A percentile compares a stretch with the other conserved stretches of the same genome.
Conservation (phyloP, 2,113 vertebrate species). For the Anolis carolinensis region DNA sequence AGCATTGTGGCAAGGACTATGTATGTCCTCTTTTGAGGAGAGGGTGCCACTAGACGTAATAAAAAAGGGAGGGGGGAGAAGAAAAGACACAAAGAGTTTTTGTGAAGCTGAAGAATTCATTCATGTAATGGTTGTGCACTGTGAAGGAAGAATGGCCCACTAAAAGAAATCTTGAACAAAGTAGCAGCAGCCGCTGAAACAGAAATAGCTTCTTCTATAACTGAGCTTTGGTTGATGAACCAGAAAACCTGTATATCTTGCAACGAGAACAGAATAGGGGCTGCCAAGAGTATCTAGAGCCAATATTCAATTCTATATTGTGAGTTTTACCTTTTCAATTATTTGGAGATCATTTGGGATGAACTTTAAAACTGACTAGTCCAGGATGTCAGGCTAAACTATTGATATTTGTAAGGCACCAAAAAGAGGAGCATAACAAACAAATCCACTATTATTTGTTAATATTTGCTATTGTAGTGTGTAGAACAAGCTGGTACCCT, state of each 20-base stretch:
- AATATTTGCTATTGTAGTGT: not conserved
- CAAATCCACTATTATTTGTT: constrained; percentile 28
- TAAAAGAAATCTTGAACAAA: constrained; percentile 10
- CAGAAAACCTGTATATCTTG: constrained; percentile 1
- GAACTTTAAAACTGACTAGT: constrained; percentile 41
- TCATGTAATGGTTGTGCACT: constrained; percentile 1
- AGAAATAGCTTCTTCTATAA: not conserved
- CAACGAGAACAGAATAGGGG: not conserved
- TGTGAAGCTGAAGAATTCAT: not conserved
- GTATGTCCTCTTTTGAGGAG: not conserved
- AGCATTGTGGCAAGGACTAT: not conserved
- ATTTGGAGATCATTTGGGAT: constrained; percentile 42
- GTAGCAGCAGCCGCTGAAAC: not conserved
- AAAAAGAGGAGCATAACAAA: constrained; percentile 11
- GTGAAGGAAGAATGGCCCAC: not conserved
- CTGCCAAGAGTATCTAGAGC: not conserved
- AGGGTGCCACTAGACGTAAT: accelerated
- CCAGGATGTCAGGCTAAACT: constrained; percentile 36
- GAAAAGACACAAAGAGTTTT: not conserved
- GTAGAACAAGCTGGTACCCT: not conserved
- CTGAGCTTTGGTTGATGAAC: constrained; percentile 24
- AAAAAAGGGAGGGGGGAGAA: not conserved
- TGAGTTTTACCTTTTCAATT: constrained; percentile 32
- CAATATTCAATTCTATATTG: constrained; percentile 10
- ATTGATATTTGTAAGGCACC: constrained; percentile 15